phyloP scores from a whole-genome alignment of 2,797 vertebrate genomes.

The Halcyon smyrnensis region DNA sequence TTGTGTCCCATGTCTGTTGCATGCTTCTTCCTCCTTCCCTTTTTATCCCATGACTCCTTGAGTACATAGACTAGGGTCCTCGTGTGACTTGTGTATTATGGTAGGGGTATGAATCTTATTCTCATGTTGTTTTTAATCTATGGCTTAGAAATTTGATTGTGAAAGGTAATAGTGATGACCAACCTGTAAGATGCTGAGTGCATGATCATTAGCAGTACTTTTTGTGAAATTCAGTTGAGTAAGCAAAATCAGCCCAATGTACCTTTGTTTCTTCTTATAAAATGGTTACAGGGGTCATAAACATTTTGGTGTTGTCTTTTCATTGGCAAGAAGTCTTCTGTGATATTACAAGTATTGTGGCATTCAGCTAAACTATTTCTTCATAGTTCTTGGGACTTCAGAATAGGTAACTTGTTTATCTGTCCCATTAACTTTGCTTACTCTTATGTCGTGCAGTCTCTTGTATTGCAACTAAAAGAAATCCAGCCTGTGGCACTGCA shows the following conservation, averaged over 20 bases:
- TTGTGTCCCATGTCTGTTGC: accelerated
- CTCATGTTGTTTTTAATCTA: not conserved
- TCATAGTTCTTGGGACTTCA: not conserved
- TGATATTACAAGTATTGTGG: not conserved
- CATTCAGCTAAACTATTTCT: not conserved
- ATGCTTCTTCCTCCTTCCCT: accelerated
- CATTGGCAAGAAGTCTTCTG: not conserved
- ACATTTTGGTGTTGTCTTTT: not conserved
- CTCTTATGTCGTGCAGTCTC: not conserved
- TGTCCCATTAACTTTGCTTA: not conserved
- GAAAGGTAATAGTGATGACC: not conserved
- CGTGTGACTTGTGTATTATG: not conserved
- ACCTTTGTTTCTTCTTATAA: not conserved
- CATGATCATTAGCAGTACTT: not conserved
- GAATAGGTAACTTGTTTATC: not conserved
- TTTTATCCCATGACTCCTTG: not conserved
- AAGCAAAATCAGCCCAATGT: not conserved
- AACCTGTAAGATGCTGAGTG: not conserved
- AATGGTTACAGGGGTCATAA: not conserved
- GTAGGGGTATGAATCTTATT: not conserved
- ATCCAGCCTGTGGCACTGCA: not conserved
- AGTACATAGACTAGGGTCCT: not conserved
- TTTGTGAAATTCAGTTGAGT: not conserved
- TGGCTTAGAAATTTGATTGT: not conserved
- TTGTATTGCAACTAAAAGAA: not conserved